These are phyloP conservation scores for Belgica antarctica DNA, from an alignment of 2,888 invertebrate species.

Conservation along the genomic window DNA sequence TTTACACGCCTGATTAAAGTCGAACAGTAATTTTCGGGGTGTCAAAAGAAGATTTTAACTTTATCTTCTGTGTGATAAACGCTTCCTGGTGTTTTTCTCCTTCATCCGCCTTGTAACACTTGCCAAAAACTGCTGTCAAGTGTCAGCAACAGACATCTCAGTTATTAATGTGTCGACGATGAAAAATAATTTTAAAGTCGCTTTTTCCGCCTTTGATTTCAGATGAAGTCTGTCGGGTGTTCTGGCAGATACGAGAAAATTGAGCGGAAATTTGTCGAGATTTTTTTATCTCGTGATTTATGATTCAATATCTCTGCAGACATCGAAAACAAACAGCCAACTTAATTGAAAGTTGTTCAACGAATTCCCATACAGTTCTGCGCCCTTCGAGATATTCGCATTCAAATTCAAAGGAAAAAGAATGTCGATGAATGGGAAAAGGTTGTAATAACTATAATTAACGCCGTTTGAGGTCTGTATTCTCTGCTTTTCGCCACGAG, in stretches of 20 bases:
- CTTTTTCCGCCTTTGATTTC: background rate
- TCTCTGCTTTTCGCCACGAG: slow-evolving; percentile 13
- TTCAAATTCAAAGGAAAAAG: slow-evolving; percentile 6
- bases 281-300: slow-evolving; percentile 4
- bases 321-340: background rate
- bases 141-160: slow-evolving; percentile 39
- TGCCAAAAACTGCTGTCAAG: slow-evolving; percentile 43
- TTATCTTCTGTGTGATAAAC: slow-evolving; percentile 30
- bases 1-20: slow-evolving; percentile 20
- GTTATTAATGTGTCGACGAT: slow-evolving; percentile 43
- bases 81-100: slow-evolving; percentile 40
- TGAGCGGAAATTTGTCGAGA: background rate
- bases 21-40: slow-evolving; percentile 29
- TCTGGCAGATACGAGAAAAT: background rate
- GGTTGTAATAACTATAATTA: slow-evolving; percentile 42
- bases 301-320: background rate
- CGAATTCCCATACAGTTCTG: slow-evolving; percentile 23
- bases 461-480: slow-evolving; percentile 43
- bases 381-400: background rate
- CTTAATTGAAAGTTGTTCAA: background rate
- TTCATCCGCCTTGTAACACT: slow-evolving; percentile 36
- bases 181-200: slow-evolving; percentile 42
- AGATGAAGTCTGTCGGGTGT: background rate
- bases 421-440: slow-evolving; percentile 7
- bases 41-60: slow-evolving; percentile 30